Percentiles rank a stretch among this genome's conserved stretches.
Conservation (phyloP, 2,888 invertebrate species). For the Taphrorychus bicolor region DNA sequence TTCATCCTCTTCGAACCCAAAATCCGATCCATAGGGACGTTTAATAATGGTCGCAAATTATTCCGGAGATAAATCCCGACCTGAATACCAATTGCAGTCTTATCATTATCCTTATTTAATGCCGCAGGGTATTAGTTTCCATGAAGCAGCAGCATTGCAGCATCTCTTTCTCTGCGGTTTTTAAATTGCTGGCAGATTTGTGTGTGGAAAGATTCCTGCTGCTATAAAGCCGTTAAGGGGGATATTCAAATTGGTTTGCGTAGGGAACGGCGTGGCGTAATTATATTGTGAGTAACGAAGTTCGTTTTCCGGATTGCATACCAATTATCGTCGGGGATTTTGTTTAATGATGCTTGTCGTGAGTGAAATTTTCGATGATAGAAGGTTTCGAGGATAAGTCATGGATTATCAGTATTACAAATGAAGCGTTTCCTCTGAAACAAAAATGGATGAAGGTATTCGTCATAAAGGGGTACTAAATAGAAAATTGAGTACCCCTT, state of each 20-base stretch:
- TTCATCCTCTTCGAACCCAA: constrained; percentile 11
- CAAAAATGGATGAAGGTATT: too few relatives aligned
- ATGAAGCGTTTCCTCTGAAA: too few relatives aligned
- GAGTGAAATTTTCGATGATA: too few relatives aligned
- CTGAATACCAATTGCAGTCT: constrained; percentile 32
- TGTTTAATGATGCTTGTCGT: background rate
- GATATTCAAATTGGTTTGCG: background rate
- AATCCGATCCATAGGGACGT: constrained; percentile 19
- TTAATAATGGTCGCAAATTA: constrained; percentile 28
- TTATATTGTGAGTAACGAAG: background rate
- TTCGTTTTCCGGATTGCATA: background rate
- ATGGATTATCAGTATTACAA: too few relatives aligned
- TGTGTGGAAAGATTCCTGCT: background rate
- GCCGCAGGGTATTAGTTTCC: constrained; percentile 13
- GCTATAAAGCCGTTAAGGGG: background rate
- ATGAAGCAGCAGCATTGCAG: background rate
- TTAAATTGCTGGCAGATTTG: background rate
- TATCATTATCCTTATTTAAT: constrained; percentile 29
- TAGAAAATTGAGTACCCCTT: too few relatives aligned
- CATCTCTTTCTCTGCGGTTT: background rate
- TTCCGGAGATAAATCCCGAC: constrained; percentile 15
- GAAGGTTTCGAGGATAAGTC: too few relatives aligned
- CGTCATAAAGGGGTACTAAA: too few relatives aligned
- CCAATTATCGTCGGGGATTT: background rate
- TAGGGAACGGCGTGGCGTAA: background rate